phyloP scores from a whole-genome alignment of 37 sponge, comb jelly and placozoan genomes.

The Bolinopsis microptera region DNA sequence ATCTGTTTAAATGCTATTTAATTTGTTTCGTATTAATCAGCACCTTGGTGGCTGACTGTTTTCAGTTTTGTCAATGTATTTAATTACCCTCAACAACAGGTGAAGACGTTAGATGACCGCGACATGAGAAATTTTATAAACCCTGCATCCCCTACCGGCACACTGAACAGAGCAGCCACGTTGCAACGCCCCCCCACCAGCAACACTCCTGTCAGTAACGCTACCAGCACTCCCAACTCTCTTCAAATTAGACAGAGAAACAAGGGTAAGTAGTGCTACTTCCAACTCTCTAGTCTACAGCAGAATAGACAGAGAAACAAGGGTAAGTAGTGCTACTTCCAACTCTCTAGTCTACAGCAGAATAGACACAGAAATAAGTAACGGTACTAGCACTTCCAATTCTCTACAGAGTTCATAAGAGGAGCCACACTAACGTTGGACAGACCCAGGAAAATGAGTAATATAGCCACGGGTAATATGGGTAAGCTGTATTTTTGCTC shows the following conservation, averaged over 20 bases:
- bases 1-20: too few species aligned
- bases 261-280: constrained; percentile 21
- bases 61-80: too few species aligned
- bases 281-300: not conserved
- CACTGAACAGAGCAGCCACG: not conserved
- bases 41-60: too few species aligned
- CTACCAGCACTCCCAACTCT: not conserved
- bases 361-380: not conserved
- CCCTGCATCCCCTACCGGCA: not conserved
- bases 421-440: too few species aligned
- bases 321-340: constrained; percentile 6
- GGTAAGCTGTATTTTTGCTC: too few species aligned
- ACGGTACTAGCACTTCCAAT: not conserved
- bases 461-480: too few species aligned
- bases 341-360: not conserved
- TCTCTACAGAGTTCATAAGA: not conserved
- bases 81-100: too few species aligned
- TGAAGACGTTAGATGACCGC: constrained; percentile 16
- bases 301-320: constrained; percentile 6
- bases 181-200: not conserved
- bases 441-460: too few species aligned
- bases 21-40: too few species aligned
- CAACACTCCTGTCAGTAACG: not conserved
- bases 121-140: not conserved
- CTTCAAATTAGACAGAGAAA: not conserved